A percentile compares a stretch with the other conserved stretches of the same genome.
Evolutionary conservation across 2,113 vertebrate genomes (phyloP).

Genomic region (Grantiella picta): DNA sequence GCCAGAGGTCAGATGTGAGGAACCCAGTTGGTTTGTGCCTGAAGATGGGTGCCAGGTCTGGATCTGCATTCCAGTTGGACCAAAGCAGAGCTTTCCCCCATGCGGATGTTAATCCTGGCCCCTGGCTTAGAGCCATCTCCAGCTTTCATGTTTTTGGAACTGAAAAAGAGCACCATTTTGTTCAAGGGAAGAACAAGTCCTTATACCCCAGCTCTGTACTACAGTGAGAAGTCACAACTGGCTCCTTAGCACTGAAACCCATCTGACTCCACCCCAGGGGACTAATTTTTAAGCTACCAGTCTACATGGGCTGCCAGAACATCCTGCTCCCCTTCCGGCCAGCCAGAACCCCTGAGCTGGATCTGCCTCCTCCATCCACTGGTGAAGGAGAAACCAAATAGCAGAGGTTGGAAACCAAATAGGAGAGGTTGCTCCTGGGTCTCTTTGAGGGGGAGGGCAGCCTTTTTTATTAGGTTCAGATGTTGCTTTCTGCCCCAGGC

Average conservation of each 20-base stretch:
- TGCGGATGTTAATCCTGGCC: not conserved
- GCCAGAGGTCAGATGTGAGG: not conserved
- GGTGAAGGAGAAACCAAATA: not conserved
- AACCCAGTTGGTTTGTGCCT: not conserved
- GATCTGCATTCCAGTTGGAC: constrained; percentile 9
- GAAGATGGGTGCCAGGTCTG: constrained; percentile 22
- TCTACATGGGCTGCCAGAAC: not conserved
- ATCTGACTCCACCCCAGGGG: not conserved
- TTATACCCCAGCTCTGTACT: not conserved
- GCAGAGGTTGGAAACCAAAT: not conserved
- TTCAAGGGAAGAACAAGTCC: not conserved
- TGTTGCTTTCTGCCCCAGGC: constrained; percentile 27
- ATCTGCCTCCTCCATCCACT: not conserved
- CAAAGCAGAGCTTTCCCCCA: not conserved
- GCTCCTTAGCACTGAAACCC: not conserved
- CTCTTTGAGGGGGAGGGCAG: not conserved
- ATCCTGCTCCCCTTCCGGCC: not conserved
- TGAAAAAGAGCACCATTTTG: not conserved
- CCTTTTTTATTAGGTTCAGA: constrained; percentile 42
- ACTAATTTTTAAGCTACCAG: not conserved
- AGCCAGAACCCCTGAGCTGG: not conserved
- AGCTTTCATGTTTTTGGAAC: not conserved
- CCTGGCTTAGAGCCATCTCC: constrained; percentile 3
- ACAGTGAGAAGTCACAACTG: not conserved
- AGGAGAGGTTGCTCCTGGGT: constrained; percentile 17